These are phyloP conservation scores for Neosilurus mollespiculum DNA, from an alignment of 2,797 vertebrate species.

Conservation along the genomic window DNA sequence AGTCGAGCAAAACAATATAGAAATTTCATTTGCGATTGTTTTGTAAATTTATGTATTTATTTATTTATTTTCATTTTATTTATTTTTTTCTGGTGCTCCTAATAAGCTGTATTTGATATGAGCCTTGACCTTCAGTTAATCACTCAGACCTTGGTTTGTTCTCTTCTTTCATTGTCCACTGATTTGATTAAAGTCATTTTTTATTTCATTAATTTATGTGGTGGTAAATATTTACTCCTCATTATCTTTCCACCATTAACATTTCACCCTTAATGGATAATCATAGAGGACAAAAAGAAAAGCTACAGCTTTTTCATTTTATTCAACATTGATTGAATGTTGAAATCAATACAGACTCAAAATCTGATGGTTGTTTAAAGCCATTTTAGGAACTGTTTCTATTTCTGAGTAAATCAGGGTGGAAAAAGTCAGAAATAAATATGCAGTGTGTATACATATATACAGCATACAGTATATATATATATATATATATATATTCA, in stretches of 20 bases:
- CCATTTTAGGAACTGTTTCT: background rate
- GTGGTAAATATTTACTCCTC: background rate
- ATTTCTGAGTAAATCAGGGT: background rate
- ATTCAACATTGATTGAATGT: slow-evolving; percentile 2
- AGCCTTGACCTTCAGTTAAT: slow-evolving; percentile 4
- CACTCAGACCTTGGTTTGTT: background rate
- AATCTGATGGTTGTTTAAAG: background rate
- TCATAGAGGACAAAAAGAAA: background rate
- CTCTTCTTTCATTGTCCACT: background rate
- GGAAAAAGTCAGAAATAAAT: no score
- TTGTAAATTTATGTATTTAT: no score
- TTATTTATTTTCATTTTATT: no score
- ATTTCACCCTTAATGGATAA: slow-evolving; percentile 4
- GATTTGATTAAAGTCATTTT: background rate
- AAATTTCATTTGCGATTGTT: no score
- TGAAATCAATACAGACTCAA: background rate
- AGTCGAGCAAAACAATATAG: no score
- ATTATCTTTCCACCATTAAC: background rate
- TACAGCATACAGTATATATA: background rate
- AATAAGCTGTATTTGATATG: background rate
- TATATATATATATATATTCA: no score
- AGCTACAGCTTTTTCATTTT: background rate
- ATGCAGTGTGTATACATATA: background rate
- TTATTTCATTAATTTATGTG: background rate
- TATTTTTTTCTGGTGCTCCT: no score